These are phyloP conservation scores for Gymnoscopelus microlampas DNA, from an alignment of 2,797 vertebrate species.

Conservation along the genomic window DNA sequence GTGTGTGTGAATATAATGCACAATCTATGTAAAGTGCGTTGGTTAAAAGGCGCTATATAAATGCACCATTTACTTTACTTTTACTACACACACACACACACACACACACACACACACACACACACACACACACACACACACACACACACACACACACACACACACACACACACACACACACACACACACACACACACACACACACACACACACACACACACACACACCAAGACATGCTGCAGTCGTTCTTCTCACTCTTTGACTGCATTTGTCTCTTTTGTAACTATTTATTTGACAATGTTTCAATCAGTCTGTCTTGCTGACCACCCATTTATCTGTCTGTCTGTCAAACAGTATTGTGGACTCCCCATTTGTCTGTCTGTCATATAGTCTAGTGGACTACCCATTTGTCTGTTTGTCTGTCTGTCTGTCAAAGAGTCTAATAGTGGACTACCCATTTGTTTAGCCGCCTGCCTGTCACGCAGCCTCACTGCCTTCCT, in stretches of 20 bases:
- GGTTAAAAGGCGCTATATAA: no score
- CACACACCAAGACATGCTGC: neutral
- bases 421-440: neutral
- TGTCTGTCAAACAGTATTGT: no score
- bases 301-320: no score
- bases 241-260: no score
- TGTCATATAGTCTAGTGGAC: no score
- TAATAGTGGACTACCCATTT: neutral
- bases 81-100: neutral
- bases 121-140: no score
- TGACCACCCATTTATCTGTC: no score
- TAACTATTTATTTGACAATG: no score
- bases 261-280: neutral
- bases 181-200: constrained; percentile 24
- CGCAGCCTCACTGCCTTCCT: neutral
- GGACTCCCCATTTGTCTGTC: neutral
- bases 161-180: constrained; percentile 4
- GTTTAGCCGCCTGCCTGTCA: neutral
- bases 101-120: no score
- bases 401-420: neutral
- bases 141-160: neutral
- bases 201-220: constrained; percentile 24
- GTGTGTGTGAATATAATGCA: no score
- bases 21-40: no score
- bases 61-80: no score